A percentile compares a stretch with the other conserved stretches of the same genome.
Conservation (phyloP, 2,888 invertebrate genomes). For the Coremacera marginata region DNA sequence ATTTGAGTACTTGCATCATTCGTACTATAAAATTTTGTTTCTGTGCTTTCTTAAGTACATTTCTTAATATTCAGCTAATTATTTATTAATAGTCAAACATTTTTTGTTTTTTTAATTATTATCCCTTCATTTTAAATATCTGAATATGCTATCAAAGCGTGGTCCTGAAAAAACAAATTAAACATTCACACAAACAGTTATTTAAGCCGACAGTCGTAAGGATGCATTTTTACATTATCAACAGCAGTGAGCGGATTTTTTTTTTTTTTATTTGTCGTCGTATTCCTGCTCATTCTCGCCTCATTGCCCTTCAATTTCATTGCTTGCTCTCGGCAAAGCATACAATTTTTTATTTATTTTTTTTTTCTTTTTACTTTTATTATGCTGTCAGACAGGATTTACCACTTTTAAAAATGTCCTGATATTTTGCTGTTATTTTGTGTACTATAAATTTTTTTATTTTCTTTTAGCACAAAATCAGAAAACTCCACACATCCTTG, state of each 20-base stretch:
- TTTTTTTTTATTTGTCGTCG: slow-evolving; percentile 11
- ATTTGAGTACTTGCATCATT: too few relatives aligned
- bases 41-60: too few relatives aligned
- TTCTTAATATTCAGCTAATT: too few relatives aligned
- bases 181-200: too few relatives aligned
- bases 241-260: not conserved
- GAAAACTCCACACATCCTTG: not conserved
- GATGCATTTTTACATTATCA: slow-evolving; percentile 23
- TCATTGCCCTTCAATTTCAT: slow-evolving; percentile 1
- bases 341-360: slow-evolving; percentile 50
- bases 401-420: slow-evolving; percentile 58
- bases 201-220: not conserved
- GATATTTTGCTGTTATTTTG: not conserved
- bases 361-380: slow-evolving; percentile 51
- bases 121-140: too few relatives aligned
- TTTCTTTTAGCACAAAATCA: too few relatives aligned
- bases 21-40: too few relatives aligned
- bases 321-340: slow-evolving; percentile 50
- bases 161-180: too few relatives aligned
- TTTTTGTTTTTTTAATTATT: too few relatives aligned
- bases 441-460: not conserved
- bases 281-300: slow-evolving; percentile 18
- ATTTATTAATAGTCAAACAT: too few relatives aligned
- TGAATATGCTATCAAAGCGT: too few relatives aligned
- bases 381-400: slow-evolving; percentile 65